Conservation (phyloP, 2,797 vertebrate species). For the Serranus cabrilla region DNA sequence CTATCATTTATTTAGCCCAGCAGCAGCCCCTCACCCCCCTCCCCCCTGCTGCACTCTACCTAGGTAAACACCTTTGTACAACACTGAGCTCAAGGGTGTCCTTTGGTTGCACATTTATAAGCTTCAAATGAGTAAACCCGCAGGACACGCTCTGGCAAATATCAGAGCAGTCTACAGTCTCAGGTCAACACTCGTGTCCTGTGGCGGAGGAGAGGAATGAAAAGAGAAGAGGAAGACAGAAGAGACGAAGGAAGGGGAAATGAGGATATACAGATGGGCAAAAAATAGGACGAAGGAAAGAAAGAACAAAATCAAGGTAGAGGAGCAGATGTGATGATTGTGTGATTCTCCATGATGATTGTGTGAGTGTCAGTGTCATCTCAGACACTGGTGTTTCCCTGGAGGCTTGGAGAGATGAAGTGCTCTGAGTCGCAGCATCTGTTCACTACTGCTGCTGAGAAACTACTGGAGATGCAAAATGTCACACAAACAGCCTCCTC, state of each 20-base stretch:
- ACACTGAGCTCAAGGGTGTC: conserved; percentile 60
- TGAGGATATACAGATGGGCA: conserved; percentile 1
- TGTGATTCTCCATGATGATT: conserved; percentile 20
- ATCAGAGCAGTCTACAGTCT: conserved; percentile 51
- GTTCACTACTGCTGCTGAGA: conserved; percentile 34
- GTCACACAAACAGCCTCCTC: conserved; percentile 4
- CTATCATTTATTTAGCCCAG: conserved; percentile 56
- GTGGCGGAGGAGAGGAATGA: conserved; percentile 28
- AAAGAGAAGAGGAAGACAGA: conserved; percentile 19
- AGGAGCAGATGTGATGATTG: conserved; percentile 51
- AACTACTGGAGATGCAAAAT: conserved; percentile 12
- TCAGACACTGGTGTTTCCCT: conserved; percentile 38
- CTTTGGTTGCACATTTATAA: conserved; percentile 64
- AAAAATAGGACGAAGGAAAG: not conserved
- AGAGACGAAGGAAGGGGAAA: not conserved
- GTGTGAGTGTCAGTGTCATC: conserved; percentile 29
- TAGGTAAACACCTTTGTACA: conserved; percentile 65
- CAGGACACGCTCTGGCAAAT: conserved; percentile 37
- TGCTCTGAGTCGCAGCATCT: conserved; percentile 49
- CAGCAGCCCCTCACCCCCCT: conserved; percentile 2
- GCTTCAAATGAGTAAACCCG: conserved; percentile 60
- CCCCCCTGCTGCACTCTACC: conserved; percentile 25
- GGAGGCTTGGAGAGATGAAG: conserved; percentile 51
- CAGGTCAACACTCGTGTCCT: conserved; percentile 49
- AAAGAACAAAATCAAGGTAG: conserved; percentile 13